A percentile compares a stretch with the other conserved stretches of the same genome.
phyloP scores from a whole-genome alignment of 2,888 invertebrate genomes.

The Eudasyphora cyanicolor region DNA sequence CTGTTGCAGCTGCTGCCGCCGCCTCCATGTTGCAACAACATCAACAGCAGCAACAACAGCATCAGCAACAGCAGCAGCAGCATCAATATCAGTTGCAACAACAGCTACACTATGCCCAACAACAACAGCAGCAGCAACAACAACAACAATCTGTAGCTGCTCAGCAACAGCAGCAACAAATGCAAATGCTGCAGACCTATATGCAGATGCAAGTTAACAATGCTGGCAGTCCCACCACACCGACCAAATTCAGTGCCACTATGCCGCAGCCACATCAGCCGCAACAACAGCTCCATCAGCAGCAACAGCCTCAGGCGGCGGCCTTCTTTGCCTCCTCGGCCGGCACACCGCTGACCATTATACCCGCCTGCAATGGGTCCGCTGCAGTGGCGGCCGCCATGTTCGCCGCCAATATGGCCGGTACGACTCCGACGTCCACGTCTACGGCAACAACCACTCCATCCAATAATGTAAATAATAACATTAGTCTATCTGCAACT shows the following conservation, averaged over 20 bases:
- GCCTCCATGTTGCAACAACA: slow-evolving; percentile 67
- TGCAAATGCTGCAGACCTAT: slow-evolving; percentile 78
- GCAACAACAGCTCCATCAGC: slow-evolving; percentile 66
- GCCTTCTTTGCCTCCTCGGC: slow-evolving; percentile 71
- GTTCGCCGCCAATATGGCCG: slow-evolving; percentile 74
- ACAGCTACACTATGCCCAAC: slow-evolving; percentile 70
- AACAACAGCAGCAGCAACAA: slow-evolving; percentile 68
- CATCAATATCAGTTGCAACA: slow-evolving; percentile 73
- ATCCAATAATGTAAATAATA: slow-evolving; percentile 80
- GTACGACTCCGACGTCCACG: slow-evolving; percentile 70
- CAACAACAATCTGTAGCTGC: slow-evolving; percentile 68
- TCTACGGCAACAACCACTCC: slow-evolving; percentile 67
- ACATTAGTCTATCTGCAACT: slow-evolving; percentile 79
- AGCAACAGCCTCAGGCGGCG: slow-evolving; percentile 55
- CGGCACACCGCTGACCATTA: slow-evolving; percentile 75
- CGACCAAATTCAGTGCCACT: slow-evolving; percentile 71
- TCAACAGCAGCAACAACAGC: slow-evolving; percentile 68
- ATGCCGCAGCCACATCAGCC: slow-evolving; percentile 65
- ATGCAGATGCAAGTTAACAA: slow-evolving; percentile 78
- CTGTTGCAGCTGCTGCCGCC: slow-evolving; percentile 67
- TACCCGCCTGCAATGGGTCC: slow-evolving; percentile 73
- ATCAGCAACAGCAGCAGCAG: slow-evolving; percentile 68
- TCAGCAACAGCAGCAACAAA: slow-evolving; percentile 74
- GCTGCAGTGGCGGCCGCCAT: slow-evolving; percentile 74
- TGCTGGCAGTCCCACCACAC: slow-evolving; percentile 72